phyloP scores from a whole-genome alignment of 2,113 vertebrate genomes.

The Cyanoramphus novaezelandiae region DNA sequence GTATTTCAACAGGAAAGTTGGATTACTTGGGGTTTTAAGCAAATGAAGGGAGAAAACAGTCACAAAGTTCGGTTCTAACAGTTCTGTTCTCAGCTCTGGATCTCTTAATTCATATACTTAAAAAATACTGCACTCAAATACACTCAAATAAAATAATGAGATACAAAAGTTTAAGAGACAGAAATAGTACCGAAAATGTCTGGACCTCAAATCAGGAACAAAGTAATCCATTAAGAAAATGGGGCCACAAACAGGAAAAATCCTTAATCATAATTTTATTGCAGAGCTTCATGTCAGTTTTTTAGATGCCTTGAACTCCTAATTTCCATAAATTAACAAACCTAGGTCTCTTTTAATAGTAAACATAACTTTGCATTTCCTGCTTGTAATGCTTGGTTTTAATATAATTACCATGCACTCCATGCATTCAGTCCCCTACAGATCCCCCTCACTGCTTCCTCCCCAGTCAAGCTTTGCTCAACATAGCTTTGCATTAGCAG shows the following conservation, averaged over 20 bases:
- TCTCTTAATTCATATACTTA: neutral
- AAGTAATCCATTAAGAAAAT: neutral
- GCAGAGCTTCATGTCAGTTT: neutral
- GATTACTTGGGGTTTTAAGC: neutral
- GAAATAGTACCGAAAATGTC: neutral
- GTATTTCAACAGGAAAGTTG: neutral
- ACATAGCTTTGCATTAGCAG: neutral
- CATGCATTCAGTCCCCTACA: neutral
- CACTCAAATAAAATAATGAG: neutral
- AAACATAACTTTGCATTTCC: conserved; percentile 37
- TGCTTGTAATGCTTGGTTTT: neutral
- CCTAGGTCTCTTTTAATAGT: conserved; percentile 12
- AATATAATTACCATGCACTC: conserved; percentile 11
- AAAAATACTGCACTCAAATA: neutral
- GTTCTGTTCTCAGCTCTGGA: neutral
- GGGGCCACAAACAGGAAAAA: conserved; percentile 17
- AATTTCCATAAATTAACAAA: conserved; percentile 45
- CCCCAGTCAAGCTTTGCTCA: neutral
- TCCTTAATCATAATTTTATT: neutral
- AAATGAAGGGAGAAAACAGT: neutral
- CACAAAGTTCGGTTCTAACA: neutral
- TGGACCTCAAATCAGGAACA: neutral
- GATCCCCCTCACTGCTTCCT: neutral
- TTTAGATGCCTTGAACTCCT: conserved; percentile 29
- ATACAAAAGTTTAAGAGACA: neutral